Evolutionary conservation across 2,888 invertebrate species (phyloP).

Genomic region (Orthosia gothica): DNA sequence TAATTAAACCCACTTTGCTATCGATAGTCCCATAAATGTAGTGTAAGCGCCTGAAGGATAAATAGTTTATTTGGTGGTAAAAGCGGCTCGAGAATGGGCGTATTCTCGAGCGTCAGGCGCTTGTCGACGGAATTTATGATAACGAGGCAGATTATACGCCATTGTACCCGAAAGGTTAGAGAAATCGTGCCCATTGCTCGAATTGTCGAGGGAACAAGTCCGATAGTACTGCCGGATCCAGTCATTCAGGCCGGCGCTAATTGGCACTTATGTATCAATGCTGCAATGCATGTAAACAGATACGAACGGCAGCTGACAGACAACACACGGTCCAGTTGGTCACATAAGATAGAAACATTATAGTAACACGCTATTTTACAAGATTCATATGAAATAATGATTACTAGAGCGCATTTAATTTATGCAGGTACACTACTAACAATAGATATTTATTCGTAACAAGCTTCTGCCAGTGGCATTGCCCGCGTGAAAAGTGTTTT

Average conservation of each 20-base stretch:
- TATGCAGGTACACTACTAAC: too few species aligned
- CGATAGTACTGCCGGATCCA: neutral
- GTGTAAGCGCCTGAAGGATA: constrained; percentile 6
- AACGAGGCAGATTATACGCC: neutral
- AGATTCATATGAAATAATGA: too few species aligned
- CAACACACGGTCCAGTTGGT: neutral
- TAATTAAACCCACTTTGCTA: neutral
- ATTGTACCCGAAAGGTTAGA: too few species aligned
- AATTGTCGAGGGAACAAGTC: neutral
- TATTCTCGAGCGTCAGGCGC: constrained; percentile 1
- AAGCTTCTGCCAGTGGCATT: too few species aligned
- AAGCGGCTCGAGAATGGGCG: too few species aligned
- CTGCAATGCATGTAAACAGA: neutral
- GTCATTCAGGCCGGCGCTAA: neutral
- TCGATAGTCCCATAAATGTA: neutral
- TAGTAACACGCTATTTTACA: neutral
- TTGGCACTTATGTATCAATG: neutral
- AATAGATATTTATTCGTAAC: too few species aligned
- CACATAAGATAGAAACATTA: neutral
- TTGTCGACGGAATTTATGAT: neutral
- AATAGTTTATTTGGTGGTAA: neutral
- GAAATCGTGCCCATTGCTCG: neutral
- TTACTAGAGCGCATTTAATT: too few species aligned
- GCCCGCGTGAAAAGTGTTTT: too few species aligned
- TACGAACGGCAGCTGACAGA: neutral